Evolutionary conservation across 1,140 invertebrate species (phyloP).

Genomic region (Listronotus bonariensis): DNA sequence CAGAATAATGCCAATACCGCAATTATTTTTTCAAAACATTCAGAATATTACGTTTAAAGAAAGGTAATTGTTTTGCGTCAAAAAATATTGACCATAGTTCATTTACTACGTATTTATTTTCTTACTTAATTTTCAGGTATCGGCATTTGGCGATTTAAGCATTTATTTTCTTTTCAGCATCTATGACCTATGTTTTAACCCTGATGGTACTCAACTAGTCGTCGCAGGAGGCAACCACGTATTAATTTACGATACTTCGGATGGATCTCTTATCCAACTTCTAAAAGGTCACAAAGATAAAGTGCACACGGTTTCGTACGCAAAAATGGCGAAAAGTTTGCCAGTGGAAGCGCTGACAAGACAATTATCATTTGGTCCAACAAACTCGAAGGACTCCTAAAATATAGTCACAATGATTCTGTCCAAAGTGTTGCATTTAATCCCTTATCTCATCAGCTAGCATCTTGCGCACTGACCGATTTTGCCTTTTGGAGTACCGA

Average conservation of each 20-base stretch:
- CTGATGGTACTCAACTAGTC: constrained; percentile 91
- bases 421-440: constrained; percentile 96
- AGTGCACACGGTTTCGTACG: constrained; percentile 92
- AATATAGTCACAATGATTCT: constrained; percentile 97
- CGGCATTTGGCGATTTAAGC: too few species aligned
- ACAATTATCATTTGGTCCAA: constrained; percentile 98
- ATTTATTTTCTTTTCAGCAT: too few species aligned
- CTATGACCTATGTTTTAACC: constrained; percentile 93
- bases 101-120: too few species aligned
- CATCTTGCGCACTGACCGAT: constrained; percentile 91
- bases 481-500: constrained; percentile 97
- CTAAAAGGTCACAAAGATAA: constrained; percentile 95
- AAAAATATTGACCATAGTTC: too few species aligned
- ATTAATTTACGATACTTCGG: constrained; percentile 90
- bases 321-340: constrained; percentile 96
- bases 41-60: too few species aligned
- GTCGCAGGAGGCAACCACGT: constrained; percentile 92
- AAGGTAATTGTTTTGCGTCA: too few species aligned
- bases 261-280: constrained; percentile 89
- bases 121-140: too few species aligned
- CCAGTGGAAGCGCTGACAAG: constrained; percentile 96
- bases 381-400: constrained; percentile 94
- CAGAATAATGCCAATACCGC: too few species aligned
- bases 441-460: constrained; percentile 87
- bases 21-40: too few species aligned